These are phyloP conservation scores for Sciaenops ocellatus DNA, from an alignment of 2,797 vertebrate species.

Conservation along the genomic window DNA sequence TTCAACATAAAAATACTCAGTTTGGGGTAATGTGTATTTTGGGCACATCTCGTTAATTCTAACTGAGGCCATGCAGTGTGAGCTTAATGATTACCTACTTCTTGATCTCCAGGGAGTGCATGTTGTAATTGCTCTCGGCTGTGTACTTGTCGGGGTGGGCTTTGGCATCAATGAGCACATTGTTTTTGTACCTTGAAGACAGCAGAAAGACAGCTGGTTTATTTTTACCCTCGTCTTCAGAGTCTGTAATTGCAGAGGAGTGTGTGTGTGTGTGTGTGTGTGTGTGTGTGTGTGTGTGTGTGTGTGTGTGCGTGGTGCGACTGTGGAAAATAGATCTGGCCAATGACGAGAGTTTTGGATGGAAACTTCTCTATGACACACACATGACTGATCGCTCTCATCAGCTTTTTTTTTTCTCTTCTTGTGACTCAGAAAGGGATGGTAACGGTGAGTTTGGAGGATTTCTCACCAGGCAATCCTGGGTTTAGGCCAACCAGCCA, in stretches of 20 bases:
- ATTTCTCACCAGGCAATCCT: constrained; percentile 91
- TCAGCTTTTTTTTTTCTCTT: constrained; percentile 11
- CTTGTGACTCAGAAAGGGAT: constrained; percentile 22
- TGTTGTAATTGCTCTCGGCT: constrained; percentile 91
- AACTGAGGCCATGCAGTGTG: constrained; percentile 1
- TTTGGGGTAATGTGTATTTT: constrained; percentile 7
- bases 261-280: neutral
- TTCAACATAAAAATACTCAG: neutral
- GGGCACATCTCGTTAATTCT: constrained; percentile 1
- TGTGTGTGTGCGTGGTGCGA: constrained; percentile 10
- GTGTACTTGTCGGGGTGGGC: constrained; percentile 91
- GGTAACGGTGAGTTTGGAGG: neutral
- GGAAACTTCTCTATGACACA: constrained; percentile 33
- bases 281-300: neutral
- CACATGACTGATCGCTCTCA: constrained; percentile 2
- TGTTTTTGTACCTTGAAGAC: constrained; percentile 96
- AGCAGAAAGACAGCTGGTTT: constrained; percentile 39
- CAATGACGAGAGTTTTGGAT: constrained; percentile 15
- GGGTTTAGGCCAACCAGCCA: constrained; percentile 97
- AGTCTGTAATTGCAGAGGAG: constrained; percentile 17
- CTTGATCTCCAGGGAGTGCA: constrained; percentile 97
- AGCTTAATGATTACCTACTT: constrained; percentile 86
- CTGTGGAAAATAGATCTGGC: constrained; percentile 29
- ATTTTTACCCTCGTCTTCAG: constrained; percentile 25
- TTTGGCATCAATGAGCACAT: constrained; percentile 93